Evolutionary conservation across 1,140 invertebrate species (phyloP), one percentile per base, ranked within the genome.

Genomic region (Goniozus legneri): DNA sequence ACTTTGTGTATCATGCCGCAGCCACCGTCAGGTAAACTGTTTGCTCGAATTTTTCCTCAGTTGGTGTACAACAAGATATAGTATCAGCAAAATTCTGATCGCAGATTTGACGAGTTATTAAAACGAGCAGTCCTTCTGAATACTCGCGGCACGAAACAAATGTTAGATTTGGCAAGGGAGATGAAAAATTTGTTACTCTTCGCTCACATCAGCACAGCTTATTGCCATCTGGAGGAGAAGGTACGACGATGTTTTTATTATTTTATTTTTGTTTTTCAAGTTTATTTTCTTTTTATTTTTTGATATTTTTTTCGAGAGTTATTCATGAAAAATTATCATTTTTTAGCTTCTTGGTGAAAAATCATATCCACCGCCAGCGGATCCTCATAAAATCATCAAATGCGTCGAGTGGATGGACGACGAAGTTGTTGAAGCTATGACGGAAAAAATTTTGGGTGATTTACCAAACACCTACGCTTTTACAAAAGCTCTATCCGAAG

Each of bases 381-480:
- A 97, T 75, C 92, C 95, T 0, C 83, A 95, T 58, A 86, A 91
- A 69, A 80, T 97, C 8, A 91, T 97, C 15, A 86, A 92, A 65
- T 84, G 87, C 16, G 80, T 94, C 32, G 89, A 95, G 69, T 91
- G 89, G 86, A 86, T 96, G 80, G 83, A 87, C 10, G 86, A 90
- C 16, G 84, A 90, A 3, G 79, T 88, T 2, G 79, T 91, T 2
- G 79, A 86, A 52, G 76, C 80, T 3, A 84, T 92, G 69, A 86
- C 85, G 6, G 80, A 83, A 30, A 82, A 87, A 62, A 79, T 96
- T 38, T 78, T 96, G 30, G 87, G 87, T 12, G 82, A 86, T 34
- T 78, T 90, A 42, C 92, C 92, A 2, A 95, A 95, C 61, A 92
- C 91, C 0, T 95, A 96, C 59, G 92, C 91, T 1, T 95, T 90